phyloP scores from a whole-genome alignment of 2,888 invertebrate genomes.

The Chymomyza amoena region DNA sequence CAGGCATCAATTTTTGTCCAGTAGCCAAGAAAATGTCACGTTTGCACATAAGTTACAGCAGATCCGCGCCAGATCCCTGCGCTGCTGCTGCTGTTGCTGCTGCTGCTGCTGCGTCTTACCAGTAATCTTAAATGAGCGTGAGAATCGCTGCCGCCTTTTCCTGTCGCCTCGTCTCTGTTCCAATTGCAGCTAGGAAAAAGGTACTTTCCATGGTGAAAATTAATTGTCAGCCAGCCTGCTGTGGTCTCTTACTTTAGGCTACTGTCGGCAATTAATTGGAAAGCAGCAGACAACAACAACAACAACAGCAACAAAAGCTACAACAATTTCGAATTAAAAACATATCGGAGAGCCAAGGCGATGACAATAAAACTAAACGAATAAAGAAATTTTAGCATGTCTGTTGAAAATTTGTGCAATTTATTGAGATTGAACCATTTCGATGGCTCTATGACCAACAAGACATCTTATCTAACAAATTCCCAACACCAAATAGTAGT shows the following conservation, averaged over 20 bases:
- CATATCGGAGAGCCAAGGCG: neutral
- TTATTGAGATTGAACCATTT: slow-evolving; percentile 1
- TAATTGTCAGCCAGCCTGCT: slow-evolving; percentile 46
- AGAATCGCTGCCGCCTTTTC: slow-evolving; percentile 55
- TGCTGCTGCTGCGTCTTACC: neutral
- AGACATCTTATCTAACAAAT: neutral
- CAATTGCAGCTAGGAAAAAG: slow-evolving; percentile 42
- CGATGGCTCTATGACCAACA: neutral
- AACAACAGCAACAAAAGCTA: slow-evolving; percentile 8
- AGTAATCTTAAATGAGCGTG: slow-evolving; percentile 46
- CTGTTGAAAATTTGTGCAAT: neutral
- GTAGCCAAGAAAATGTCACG: slow-evolving; percentile 77
- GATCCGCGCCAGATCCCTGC: slow-evolving; percentile 13
- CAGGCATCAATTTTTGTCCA: slow-evolving; percentile 75
- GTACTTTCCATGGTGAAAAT: slow-evolving; percentile 73
- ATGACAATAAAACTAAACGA: slow-evolving; percentile 12
- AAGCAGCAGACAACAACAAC: slow-evolving; percentile 37
- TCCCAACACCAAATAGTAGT: neutral
- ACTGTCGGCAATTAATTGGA: slow-evolving; percentile 64
- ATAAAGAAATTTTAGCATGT: slow-evolving; percentile 28
- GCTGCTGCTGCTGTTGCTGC: neutral
- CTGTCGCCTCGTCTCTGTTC: slow-evolving; percentile 18
- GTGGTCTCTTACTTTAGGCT: slow-evolving; percentile 23
- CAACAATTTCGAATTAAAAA: slow-evolving; percentile 1
- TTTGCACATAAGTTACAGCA: slow-evolving; percentile 74